Base-by-base conservation (phyloP, 2,113 vertebrate species). In the Plecotus auritus region DNA sequence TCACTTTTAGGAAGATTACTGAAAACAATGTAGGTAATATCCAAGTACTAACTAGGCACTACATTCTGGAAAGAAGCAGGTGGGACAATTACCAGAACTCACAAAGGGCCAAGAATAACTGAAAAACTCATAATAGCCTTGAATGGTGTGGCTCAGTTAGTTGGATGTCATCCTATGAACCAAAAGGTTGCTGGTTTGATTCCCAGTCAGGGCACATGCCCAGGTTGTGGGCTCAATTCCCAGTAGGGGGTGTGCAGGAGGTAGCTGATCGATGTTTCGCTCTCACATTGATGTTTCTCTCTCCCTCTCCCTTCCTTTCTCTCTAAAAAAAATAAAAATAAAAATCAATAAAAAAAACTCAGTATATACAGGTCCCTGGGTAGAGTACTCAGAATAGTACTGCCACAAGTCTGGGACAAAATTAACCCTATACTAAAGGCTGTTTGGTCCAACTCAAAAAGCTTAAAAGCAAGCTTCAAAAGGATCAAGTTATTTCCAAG, bases 1-100 rank as follows among this genome's bases (percentile, higher is more conserved):
- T 42, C 35, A 84, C 30, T 77, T 78, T 94, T 92, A 90, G 67
- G 28, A 78, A 93, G 32, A 90, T 64, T 77, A 94, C 49, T 90
- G 35, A 56, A 95, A 95, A 91, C 32, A 91, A 61, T 8, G 3
- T 37, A 87, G 9, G 64, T 54, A 76, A 80, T 69, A 84, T 28
- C 17, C 76, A 86, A 73, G 22, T 47, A 81, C 7, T 82, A 35
- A 69, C 26, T 30, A 54, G 32, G 35, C 56, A 88, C 1, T 88
- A 13, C 28, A 90, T 84, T 93, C 49, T 93, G 30, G 45, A 86
- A 95, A 90, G 70, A 40, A 83, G 28, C n/a, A 85, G 10, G 73
- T n/a, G 11, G 2, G 81, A 85, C 17, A 94, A 81, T 86, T 7
- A 22, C 37, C 30, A 82, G 45, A 59, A 26, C 70, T 92, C 37